A percentile compares a stretch with the other conserved stretches of the same genome.
These are phyloP conservation scores for Dolichomitus sp. DNA, from an alignment of 2,888 invertebrate species.

Conservation along the genomic window DNA sequence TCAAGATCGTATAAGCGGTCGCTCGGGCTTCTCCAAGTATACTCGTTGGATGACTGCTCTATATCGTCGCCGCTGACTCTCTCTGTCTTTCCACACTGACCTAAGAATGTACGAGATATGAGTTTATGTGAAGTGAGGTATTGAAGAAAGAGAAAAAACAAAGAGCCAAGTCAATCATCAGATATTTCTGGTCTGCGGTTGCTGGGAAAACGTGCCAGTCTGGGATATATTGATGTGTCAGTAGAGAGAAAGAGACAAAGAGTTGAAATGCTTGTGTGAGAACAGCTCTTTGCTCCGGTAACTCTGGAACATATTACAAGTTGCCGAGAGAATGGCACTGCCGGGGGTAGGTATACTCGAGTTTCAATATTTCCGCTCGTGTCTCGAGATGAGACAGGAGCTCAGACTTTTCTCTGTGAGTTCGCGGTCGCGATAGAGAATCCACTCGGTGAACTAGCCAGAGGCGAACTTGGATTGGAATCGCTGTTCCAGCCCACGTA, in stretches of 20 bases:
- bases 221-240: slow-evolving; percentile 17
- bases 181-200: neutral
- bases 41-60: neutral
- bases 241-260: slow-evolving; percentile 39
- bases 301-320: slow-evolving; percentile 62
- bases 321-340: slow-evolving; percentile 17
- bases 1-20: slow-evolving; percentile 62
- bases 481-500: slow-evolving; percentile 45
- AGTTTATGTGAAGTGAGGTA: neutral
- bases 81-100: slow-evolving; percentile 1
- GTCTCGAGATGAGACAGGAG: slow-evolving; percentile 62
- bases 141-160: slow-evolving; percentile 1
- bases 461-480: slow-evolving; percentile 68
- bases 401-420: slow-evolving; percentile 55
- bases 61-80: neutral
- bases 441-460: slow-evolving; percentile 59
- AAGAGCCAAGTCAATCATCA: slow-evolving; percentile 31
- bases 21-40: slow-evolving; percentile 33
- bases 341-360: slow-evolving; percentile 22
- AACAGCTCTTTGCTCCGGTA: slow-evolving; percentile 29
- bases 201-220: neutral
- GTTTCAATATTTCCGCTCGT: slow-evolving; percentile 66
- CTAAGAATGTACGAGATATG: slow-evolving; percentile 6
- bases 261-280: slow-evolving; percentile 37
- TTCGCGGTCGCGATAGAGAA: slow-evolving; percentile 25